Evolutionary conservation across 2,113 vertebrate genomes (phyloP), one percentile per base, ranked within the genome.

Genomic region (Pseudorasbora parva): DNA sequence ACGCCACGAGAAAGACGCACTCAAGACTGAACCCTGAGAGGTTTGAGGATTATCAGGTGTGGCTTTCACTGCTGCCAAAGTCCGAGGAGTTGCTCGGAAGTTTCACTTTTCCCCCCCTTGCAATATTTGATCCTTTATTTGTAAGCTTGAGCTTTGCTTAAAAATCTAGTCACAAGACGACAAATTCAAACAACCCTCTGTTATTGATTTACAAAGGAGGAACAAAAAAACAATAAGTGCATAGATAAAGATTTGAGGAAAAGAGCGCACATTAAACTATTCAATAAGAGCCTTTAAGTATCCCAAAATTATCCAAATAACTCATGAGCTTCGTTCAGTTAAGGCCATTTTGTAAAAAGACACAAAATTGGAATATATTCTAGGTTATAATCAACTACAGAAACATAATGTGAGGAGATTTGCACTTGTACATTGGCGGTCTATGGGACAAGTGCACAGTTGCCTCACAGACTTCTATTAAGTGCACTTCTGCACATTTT

Each of bases 1-100:
- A 73, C 10, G n/a, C 17, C 74, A 77, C 47, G 82, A 78, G 81
- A 71, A 27, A 57, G 47, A 73, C 10, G n/a, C 17, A 56, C 33
- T 30, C 74, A 71, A 77, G 82, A 77, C 15, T 43, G 64, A 86
- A 85, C 87, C 92, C 90, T 90, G 89, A 93, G 90, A 91, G 82
- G 83, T 83, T 80, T 68, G 82, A 47, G 33, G 84, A 25, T 45
- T 54, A 91, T 83, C 82, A 68, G 51, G 84, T 91, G 91, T 74
- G 81, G 88, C 87, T 88, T 86, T 86, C 30, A 86, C 87, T 88
- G 82, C 89, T 83, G 89, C 89, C 85, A 82, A 86, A 86, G 49
- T 54, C 49, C 82, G 51, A 83, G 43, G 68, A 43, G 79, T 73
- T 78, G 15, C 75, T 86, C 14, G 1, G 27, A 56, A 74, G 82